Percentiles rank a stretch among this genome's conserved stretches.
phyloP scores from a whole-genome alignment of 2,113 vertebrate genomes.

The Catharus bicknelli region DNA sequence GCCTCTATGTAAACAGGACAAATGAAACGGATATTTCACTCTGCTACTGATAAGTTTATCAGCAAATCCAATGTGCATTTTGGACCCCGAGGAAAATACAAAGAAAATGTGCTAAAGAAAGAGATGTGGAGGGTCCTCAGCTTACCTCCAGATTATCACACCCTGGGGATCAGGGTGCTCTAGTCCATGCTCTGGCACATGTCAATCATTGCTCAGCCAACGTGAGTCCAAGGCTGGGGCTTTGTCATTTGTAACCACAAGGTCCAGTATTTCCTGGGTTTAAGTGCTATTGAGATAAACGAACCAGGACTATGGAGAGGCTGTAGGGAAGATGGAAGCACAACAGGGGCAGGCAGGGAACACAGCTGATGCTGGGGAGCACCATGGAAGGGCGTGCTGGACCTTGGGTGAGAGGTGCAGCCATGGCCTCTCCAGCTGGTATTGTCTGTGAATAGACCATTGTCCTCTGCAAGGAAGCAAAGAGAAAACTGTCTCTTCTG shows the following conservation, averaged over 20 bases:
- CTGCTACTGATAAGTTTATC: constrained; percentile 40
- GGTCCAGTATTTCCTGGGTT: neutral
- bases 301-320: neutral
- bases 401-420: neutral
- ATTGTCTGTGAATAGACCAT: neutral
- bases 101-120: neutral
- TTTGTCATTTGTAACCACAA: neutral
- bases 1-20: neutral
- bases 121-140: constrained; percentile 6
- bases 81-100: neutral
- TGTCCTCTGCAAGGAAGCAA: constrained; percentile 25
- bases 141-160: neutral
- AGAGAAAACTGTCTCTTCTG: neutral
- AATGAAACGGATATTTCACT: neutral
- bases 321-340: neutral
- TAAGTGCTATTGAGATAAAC: neutral
- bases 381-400: accelerated
- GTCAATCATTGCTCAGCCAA: neutral
- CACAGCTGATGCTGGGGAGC: neutral
- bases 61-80: neutral
- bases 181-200: accelerated
- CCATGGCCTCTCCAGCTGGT: neutral
- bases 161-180: neutral
- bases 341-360: neutral
- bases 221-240: accelerated